Conservation (phyloP, 2,888 invertebrate species). For the Subacronicta megacephala region DNA sequence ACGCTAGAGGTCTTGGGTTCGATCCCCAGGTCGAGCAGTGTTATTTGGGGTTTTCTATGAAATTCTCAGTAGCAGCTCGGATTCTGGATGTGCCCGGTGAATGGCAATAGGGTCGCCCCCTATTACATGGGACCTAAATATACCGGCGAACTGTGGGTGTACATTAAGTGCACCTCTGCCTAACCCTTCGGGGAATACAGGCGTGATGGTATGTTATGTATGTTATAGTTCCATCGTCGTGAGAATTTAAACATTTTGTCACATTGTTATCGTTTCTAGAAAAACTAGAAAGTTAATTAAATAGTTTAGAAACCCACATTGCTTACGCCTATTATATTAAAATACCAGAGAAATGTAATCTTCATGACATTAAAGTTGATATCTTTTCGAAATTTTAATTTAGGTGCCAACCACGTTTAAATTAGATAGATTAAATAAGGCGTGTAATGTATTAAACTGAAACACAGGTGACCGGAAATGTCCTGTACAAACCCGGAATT, state of each 20-base stretch:
- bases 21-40: too few relatives aligned
- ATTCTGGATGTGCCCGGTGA: too few relatives aligned
- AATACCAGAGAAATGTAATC: neutral
- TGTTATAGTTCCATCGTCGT: too few relatives aligned
- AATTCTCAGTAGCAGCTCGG: too few relatives aligned
- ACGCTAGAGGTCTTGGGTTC: too few relatives aligned
- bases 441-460: slow-evolving; percentile 3
- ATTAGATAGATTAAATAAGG: slow-evolving; percentile 11
- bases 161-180: too few relatives aligned
- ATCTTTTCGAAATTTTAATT: neutral
- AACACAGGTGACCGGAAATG: slow-evolving; percentile 24
- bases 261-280: neutral
- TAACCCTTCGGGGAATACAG: too few relatives aligned
- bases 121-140: too few relatives aligned
- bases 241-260: neutral
- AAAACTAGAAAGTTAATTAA: neutral
- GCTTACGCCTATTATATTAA: neutral
- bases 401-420: slow-evolving; percentile 8
- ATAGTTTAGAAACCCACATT: neutral
- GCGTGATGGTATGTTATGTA: too few relatives aligned
- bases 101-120: too few relatives aligned
- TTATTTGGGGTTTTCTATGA: too few relatives aligned
- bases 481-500: slow-evolving; percentile 34
- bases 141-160: too few relatives aligned
- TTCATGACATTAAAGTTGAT: neutral